A percentile compares a stretch with the other conserved stretches of the same genome.
Evolutionary conservation across 2,888 invertebrate species (phyloP).

Genomic region (Phragmatobia fuliginosa): DNA sequence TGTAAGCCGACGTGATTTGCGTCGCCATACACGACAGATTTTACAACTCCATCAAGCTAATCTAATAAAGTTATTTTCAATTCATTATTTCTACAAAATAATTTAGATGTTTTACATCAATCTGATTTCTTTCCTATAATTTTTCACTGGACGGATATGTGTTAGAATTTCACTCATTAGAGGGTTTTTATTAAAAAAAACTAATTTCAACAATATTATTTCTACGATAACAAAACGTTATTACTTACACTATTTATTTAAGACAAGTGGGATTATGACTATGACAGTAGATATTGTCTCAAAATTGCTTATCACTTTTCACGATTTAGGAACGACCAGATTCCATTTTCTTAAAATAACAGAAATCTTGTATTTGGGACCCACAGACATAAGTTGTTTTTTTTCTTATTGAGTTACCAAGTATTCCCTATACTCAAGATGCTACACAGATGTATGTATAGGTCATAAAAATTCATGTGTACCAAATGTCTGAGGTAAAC

Average conservation of each 20-base stretch:
- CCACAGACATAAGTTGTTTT: neutral
- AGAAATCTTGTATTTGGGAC: neutral
- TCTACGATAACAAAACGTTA: slow-evolving; percentile 4
- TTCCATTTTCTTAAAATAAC: neutral
- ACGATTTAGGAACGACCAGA: slow-evolving; percentile 36
- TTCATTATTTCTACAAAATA: no score
- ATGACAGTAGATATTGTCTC: slow-evolving; percentile 31
- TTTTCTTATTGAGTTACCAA: neutral
- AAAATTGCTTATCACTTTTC: slow-evolving; percentile 50
- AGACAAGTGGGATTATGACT: slow-evolving; percentile 15
- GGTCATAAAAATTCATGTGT: neutral
- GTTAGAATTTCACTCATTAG: slow-evolving; percentile 15
- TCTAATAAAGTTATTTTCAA: no score
- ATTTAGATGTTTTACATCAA: neutral
- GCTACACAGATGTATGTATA: neutral
- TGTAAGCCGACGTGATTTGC: no score
- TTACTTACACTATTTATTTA: slow-evolving; percentile 16
- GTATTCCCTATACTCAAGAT: neutral
- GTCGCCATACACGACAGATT: no score
- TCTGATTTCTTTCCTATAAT: neutral
- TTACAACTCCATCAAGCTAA: no score
- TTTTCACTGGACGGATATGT: slow-evolving; percentile 15
- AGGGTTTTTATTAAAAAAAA: neutral
- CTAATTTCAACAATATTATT: slow-evolving; percentile 4
- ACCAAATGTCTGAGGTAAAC: neutral